Percentiles rank a stretch among this genome's conserved stretches.
Evolutionary conservation across 2,113 vertebrate species (phyloP).

Genomic region (Bos javanicus): DNA sequence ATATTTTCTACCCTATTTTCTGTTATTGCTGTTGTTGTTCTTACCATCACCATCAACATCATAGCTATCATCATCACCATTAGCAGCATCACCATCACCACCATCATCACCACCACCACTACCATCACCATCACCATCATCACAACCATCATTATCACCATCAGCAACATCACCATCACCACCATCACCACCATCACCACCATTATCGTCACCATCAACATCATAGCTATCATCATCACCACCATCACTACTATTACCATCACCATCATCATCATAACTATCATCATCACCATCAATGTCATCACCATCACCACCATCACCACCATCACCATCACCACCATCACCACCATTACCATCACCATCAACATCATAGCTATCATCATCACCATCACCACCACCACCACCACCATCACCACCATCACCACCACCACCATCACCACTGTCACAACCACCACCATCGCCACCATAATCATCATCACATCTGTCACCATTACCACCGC

Average conservation of each 20-base stretch:
- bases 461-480: neutral
- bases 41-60: neutral
- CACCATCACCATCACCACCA: rapidly evolving
- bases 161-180: rapidly evolving
- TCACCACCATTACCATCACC: rapidly evolving
- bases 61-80: rapidly evolving
- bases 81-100: rapidly evolving
- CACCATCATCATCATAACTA: rapidly evolving
- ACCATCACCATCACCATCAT: rapidly evolving
- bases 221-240: rapidly evolving
- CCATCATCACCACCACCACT: rapidly evolving
- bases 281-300: rapidly evolving
- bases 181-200: rapidly evolving
- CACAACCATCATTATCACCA: rapidly evolving
- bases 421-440: rapidly evolving
- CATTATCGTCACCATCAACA: rapidly evolving
- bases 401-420: rapidly evolving
- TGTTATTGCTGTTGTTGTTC: neutral
- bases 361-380: rapidly evolving
- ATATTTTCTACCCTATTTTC: neutral
- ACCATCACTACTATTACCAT: rapidly evolving
- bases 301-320: neutral
- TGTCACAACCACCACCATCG: rapidly evolving
- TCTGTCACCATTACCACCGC: rapidly evolving
- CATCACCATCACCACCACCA: rapidly evolving